A percentile compares a stretch with the other conserved stretches of the same genome.
Conservation (phyloP, 2,888 invertebrate species). For the Rotaria macrura region DNA sequence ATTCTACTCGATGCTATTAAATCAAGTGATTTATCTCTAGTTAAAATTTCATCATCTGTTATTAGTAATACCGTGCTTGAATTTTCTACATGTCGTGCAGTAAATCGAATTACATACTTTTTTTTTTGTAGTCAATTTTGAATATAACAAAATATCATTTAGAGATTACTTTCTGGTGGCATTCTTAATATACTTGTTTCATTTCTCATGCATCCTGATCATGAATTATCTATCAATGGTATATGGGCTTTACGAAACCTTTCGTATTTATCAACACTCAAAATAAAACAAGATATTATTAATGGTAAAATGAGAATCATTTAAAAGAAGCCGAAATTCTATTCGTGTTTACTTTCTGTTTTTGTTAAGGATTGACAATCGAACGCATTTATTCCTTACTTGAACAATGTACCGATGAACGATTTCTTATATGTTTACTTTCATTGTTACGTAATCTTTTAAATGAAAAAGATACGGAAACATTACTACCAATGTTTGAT, state of each 20-base stretch:
- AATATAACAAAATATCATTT: neutral
- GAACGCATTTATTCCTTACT: neutral
- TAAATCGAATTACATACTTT: neutral
- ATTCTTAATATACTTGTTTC: neutral
- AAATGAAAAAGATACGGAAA: neutral
- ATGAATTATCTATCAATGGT: neutral
- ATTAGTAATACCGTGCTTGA: neutral
- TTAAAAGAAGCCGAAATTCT: too few species aligned
- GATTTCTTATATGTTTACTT: neutral
- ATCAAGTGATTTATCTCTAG: neutral
- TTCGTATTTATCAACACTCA: neutral
- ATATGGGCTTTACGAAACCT: neutral
- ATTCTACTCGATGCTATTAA: neutral
- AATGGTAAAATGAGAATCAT: neutral
- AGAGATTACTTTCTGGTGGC: neutral
- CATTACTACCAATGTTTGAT: constrained; percentile 4
- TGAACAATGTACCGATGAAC: constrained; percentile 19
- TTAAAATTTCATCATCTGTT: neutral
- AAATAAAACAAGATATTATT: neutral
- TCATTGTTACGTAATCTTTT: neutral
- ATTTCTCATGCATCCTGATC: neutral
- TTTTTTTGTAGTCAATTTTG: neutral
- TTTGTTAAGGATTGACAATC: neutral
- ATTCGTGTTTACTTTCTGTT: too few species aligned
- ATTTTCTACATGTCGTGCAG: neutral